phyloP scores from a whole-genome alignment of 1,140 invertebrate species.

The Drosophila pseudoananassae region DNA sequence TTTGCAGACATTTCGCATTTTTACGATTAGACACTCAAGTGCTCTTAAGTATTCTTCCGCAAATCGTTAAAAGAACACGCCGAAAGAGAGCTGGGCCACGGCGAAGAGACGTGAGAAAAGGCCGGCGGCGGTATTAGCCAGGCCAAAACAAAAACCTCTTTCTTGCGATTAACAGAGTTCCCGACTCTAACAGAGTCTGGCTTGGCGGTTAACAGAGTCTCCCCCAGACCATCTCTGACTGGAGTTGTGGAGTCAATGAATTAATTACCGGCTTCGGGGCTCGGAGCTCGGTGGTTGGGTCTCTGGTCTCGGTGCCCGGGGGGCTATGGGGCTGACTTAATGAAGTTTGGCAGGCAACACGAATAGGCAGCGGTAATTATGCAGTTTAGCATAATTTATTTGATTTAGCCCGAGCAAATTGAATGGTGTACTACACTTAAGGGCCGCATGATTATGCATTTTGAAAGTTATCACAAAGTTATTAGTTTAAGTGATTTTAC shows the following conservation, averaged over 20 bases:
- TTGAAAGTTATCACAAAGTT: conserved; percentile 19
- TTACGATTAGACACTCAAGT: conserved; percentile 75
- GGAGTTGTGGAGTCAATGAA: conserved; percentile 33
- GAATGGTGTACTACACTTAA: conserved; percentile 25
- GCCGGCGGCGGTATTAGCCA: conserved; percentile 37
- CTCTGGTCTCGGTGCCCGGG: no score
- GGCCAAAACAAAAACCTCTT: conserved; percentile 18
- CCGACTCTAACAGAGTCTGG: conserved; percentile 11
- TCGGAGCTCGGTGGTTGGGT: no score
- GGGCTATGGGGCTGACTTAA: conserved; percentile 31
- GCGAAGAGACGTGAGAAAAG: conserved; percentile 48
- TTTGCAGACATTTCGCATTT: conserved; percentile 70
- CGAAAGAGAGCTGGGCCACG: conserved; percentile 7
- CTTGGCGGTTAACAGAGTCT: conserved; percentile 23
- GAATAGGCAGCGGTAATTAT: conserved; percentile 56
- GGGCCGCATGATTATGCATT: conserved; percentile 19
- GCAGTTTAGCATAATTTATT: conserved; percentile 52
- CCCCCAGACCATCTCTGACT: background rate
- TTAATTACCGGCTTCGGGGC: conserved; percentile 32
- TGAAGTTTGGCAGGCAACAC: conserved; percentile 23
- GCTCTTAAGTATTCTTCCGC: conserved; percentile 75
- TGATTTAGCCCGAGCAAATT: conserved; percentile 44
- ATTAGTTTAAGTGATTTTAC: background rate
- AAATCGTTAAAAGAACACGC: conserved; percentile 58
- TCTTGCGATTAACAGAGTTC: conserved; percentile 19